Evolutionary conservation across 2,797 vertebrate species (phyloP), one percentile per base, ranked within the genome.

Genomic region (Poecile montanus): DNA sequence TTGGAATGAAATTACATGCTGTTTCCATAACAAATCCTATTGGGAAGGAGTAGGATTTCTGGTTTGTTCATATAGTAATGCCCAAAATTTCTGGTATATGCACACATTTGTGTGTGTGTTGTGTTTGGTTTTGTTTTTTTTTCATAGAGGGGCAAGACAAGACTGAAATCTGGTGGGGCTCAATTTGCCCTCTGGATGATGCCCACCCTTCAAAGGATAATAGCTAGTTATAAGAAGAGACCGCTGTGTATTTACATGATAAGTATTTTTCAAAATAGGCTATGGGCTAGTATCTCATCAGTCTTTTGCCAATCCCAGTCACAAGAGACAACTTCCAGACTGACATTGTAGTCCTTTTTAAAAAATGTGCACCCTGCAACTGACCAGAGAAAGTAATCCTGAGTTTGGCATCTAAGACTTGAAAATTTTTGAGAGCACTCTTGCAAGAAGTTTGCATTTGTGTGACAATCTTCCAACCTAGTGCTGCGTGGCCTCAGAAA

Each of bases 1-100:
- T 84, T 89, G 72, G 62, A 88, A 67, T 91, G 65, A 94, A 94
- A 78, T 90, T 42, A 86, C 70, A 72, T 96, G 62, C 89, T 93
- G 85, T 97, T 97, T 95, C 92, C 89, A 92, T 93, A 92, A 96
- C 92, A 95, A 96, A 96, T 88, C 89, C 84, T 96, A 3, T 95
- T 96, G 96, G 88, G 71, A 91, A 85, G 79, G 45, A 67, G 86
- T 73, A 88, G 56, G 81, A 84, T 85, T 96, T 94, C 95, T 94
- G 72, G 58, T 94, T 96, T 94, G 72, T 89, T 94, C 88, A 16
- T 91, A 34, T 18, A 56, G 25, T 84, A 95, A 82, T 90, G 81
- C 79, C 70, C 71, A 67, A 81, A 62, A 83, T 78, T 91, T 80
- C 94, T 86, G 79, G n/a, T 80, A 20, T 60, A 27, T 47, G 30